Percentiles rank a stretch among this genome's conserved stretches.
phyloP scores from a whole-genome alignment of 2,797 vertebrate genomes.

The Todus mexicanus region DNA sequence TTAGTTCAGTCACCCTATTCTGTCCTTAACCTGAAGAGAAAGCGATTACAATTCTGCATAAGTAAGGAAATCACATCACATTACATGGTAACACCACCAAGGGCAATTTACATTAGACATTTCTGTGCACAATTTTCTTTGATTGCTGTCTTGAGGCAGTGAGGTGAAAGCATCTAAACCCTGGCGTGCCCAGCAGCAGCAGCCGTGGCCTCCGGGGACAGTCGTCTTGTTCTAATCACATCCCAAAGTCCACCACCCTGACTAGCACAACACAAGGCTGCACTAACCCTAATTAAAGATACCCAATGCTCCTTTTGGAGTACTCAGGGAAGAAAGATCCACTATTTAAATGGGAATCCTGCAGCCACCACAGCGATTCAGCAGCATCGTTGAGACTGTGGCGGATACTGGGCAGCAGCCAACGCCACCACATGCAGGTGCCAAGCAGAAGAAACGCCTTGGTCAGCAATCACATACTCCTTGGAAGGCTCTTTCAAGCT shows the following conservation, averaged over 20 bases:
- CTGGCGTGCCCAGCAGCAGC: neutral
- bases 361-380: neutral
- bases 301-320: neutral
- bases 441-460: neutral
- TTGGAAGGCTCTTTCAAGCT: neutral
- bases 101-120: slow-evolving; percentile 49
- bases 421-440: neutral
- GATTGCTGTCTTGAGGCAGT: slow-evolving; percentile 51
- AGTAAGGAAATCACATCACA: slow-evolving; percentile 59
- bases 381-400: neutral
- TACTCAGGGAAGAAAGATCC: no score
- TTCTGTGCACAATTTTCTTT: slow-evolving; percentile 53
- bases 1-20: slow-evolving; percentile 54
- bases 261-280: neutral
- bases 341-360: neutral
- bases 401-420: neutral
- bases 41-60: slow-evolving; percentile 39
- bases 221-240: neutral
- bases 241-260: neutral
- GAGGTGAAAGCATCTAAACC: slow-evolving; percentile 23
- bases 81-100: slow-evolving; percentile 47
- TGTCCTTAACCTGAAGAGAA: slow-evolving; percentile 57
- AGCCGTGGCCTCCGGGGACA: neutral
- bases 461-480: neutral
- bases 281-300: neutral